Conservation (phyloP, 1,140 invertebrate genomes). For the Leucophenga varia region DNA sequence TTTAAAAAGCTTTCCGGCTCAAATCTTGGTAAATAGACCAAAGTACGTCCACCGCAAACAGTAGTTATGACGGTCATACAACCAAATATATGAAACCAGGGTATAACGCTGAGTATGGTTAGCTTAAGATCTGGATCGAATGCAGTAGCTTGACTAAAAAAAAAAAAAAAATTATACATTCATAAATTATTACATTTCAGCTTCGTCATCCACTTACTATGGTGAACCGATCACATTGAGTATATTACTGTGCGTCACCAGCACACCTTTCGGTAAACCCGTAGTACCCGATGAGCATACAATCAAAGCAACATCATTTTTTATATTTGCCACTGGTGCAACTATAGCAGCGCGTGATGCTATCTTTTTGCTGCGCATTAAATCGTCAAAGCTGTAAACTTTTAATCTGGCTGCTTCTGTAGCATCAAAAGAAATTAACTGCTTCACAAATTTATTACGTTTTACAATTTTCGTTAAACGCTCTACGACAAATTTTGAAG, state of each 20-base stretch:
- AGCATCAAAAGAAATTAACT: conserved; percentile 57
- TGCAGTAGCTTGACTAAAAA: conserved; percentile 35
- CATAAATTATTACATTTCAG: too few relatives aligned
- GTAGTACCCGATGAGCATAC: conserved; percentile 74
- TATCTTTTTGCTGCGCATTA: conserved; percentile 35
- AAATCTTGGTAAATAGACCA: conserved; percentile 68
- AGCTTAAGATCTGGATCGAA: too few relatives aligned
- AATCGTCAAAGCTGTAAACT: conserved; percentile 24
- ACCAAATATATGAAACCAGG: conserved; percentile 69
- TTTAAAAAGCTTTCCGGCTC: conserved; percentile 67
- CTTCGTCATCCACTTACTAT: conserved; percentile 61
- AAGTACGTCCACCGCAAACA: conserved; percentile 60
- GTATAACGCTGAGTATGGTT: conserved; percentile 61
- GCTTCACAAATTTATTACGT: conserved; percentile 56
- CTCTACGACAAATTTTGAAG: conserved; percentile 61
- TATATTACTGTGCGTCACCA: conserved; percentile 73
- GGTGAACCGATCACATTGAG: conserved; percentile 57
- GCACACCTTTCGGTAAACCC: conserved; percentile 85
- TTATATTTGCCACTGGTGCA: conserved; percentile 29
- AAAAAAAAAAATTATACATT: too few relatives aligned
- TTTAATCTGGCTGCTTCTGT: conserved; percentile 25
- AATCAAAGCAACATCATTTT: conserved; percentile 49
- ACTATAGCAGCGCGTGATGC: conserved; percentile 24
- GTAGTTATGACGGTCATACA: conserved; percentile 58
- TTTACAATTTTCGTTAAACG: conserved; percentile 54